Evolutionary conservation across 2,113 vertebrate genomes (phyloP), one percentile per base, ranked within the genome.

Genomic region (Paramormyrops kingsleyae): DNA sequence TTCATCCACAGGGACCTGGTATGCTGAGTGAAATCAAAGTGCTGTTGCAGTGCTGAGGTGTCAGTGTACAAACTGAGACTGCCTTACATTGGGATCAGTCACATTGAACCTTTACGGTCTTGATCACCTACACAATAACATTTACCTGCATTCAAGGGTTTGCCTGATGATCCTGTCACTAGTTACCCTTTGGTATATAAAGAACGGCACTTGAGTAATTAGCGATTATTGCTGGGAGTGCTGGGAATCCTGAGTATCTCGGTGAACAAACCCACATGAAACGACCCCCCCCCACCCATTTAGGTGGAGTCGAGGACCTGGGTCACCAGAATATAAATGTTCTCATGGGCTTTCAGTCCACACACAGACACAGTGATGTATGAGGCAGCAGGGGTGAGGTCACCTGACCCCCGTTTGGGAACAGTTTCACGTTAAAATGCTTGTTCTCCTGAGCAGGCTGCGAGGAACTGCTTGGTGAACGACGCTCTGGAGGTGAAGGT

Each of bases 1-100:
- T 99, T 98, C 94, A 97, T 99, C 92, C 98, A 99, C 95, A 96
- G 98, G 93, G 97, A 98, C 87, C 94, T 98, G 96, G 97, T 98
- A 95, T 95, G 21, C 89, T 27, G 27, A 19, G 6, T n/a, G 44
- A 47, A 47, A 47, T 8, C 42, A 42, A 21, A 17, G 5, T 21
- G 21, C 21, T 13, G 10, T 21, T 21, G 27, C 13, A 39, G 13
- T 52, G 88, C 44, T 12, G 7, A 5, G 13, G 35, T 80, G 74
- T 80, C 35, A 42, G 74, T 6, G 15, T 39, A 2, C 35, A 77
- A 42, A 42, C 31, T 17, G 31, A 42, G 12, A 19, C 17, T 42
- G 2, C 8, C 5, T 42, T 42, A 42, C 15, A 19, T 8, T 80
- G 74, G 31, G 74, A n/a, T 42, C 74, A 42, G 35, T 80, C 15